A percentile compares a stretch with the other conserved stretches of the same genome.
Evolutionary conservation across 2,113 vertebrate genomes (phyloP).

Genomic region (Sinocyclocheilus rhinocerous): DNA sequence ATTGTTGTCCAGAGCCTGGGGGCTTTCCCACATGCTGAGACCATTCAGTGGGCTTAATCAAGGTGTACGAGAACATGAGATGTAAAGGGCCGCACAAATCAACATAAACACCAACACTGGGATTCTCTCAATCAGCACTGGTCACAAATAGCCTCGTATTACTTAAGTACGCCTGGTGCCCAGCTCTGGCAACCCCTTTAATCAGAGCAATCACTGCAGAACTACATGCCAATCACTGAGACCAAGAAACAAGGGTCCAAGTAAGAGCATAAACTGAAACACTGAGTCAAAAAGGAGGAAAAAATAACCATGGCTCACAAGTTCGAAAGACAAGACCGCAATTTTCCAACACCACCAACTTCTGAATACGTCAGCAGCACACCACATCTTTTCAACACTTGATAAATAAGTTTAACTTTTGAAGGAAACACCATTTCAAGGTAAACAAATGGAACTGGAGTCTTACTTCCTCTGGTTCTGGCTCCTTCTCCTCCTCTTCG

Average conservation of each 20-base stretch:
- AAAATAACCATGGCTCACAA: neutral
- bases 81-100: conserved; percentile 39
- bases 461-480: conserved; percentile 76
- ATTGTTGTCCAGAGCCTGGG: conserved; percentile 61
- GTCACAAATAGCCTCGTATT: conserved; percentile 23
- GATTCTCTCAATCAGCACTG: neutral
- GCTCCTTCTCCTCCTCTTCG: conserved; percentile 80
- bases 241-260: neutral
- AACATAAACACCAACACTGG: conserved; percentile 35
- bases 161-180: neutral
- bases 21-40: conserved; percentile 58
- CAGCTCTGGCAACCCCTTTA: neutral
- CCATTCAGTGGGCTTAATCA: conserved; percentile 46
- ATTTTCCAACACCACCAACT: neutral
- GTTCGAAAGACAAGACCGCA: neutral
- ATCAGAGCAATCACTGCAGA: neutral
- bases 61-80: conserved; percentile 50
- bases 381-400: neutral
- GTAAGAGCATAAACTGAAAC: neutral
- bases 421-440: neutral
- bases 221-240: neutral
- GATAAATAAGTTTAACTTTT: neutral
- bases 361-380: neutral
- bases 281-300: neutral
- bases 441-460: neutral